phyloP scores from a whole-genome alignment of 1,140 invertebrate species.

The Hestina assimilis region DNA sequence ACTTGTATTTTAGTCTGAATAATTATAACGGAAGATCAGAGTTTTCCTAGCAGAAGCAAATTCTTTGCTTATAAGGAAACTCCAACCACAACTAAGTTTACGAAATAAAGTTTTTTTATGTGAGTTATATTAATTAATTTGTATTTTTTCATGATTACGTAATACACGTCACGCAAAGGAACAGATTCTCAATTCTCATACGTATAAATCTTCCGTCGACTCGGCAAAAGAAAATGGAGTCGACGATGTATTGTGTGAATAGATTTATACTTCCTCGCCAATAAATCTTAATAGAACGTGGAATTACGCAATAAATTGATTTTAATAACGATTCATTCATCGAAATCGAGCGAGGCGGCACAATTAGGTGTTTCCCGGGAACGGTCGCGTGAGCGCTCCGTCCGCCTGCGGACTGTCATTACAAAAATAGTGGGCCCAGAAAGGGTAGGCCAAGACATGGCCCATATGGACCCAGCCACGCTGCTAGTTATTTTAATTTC shows the following conservation, averaged over 20 bases:
- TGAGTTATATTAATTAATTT: too few relatives aligned
- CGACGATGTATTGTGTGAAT: constrained; percentile 31
- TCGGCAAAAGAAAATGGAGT: constrained; percentile 25
- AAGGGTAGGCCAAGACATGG: constrained; percentile 66
- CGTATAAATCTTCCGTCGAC: constrained; percentile 14
- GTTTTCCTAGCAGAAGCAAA: too few relatives aligned
- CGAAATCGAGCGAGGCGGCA: constrained; percentile 39
- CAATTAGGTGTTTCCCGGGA: constrained; percentile 71
- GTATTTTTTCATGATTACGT: too few relatives aligned
- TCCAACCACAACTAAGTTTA: too few relatives aligned
- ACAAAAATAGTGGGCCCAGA: constrained; percentile 73
- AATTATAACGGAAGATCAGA: too few relatives aligned
- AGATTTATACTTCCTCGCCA: constrained; percentile 32
- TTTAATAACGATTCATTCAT: constrained; percentile 56
- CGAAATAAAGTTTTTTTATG: too few relatives aligned
- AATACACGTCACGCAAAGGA: too few relatives aligned
- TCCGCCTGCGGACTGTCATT: constrained; percentile 72
- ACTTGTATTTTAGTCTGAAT: too few relatives aligned
- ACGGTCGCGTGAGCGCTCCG: constrained; percentile 27
- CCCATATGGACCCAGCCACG: constrained; percentile 62
- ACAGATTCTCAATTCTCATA: too few relatives aligned
- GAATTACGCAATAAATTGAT: constrained; percentile 39
- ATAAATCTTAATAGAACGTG: constrained; percentile 37
- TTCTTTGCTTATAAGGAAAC: too few relatives aligned
- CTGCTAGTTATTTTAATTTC: constrained; percentile 63